Evolutionary conservation across 2,888 invertebrate species (phyloP).

Genomic region (Serrognathus titanus): DNA sequence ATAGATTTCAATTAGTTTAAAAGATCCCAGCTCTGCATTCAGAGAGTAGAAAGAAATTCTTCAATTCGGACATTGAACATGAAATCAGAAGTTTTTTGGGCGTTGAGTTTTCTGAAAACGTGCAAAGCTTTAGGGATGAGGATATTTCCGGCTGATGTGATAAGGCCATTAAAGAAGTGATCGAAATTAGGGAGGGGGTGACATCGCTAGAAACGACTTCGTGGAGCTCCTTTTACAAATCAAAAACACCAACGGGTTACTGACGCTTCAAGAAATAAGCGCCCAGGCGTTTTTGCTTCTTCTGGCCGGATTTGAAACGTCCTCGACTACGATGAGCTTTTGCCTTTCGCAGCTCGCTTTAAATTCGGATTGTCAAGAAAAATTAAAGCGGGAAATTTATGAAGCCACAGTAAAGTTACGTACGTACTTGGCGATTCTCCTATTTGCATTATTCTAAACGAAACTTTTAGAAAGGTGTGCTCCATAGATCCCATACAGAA

Average conservation of each 20-base stretch:
- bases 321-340: constrained; percentile 43
- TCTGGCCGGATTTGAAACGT: constrained; percentile 49
- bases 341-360: constrained; percentile 43
- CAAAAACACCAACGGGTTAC: constrained; percentile 3
- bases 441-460: too few relatives aligned
- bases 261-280: constrained; percentile 23
- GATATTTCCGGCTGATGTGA: constrained; percentile 25
- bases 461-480: too few relatives aligned
- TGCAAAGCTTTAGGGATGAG: constrained; percentile 19
- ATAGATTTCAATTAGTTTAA: constrained; percentile 12
- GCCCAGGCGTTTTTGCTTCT: constrained; percentile 47
- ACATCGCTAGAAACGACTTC: constrained; percentile 37
- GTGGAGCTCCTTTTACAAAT: constrained; percentile 39
- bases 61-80: not conserved
- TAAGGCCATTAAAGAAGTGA: constrained; percentile 31
- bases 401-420: constrained; percentile 32
- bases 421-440: too few relatives aligned
- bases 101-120: constrained; percentile 22
- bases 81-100: constrained; percentile 13
- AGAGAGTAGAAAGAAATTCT: constrained; percentile 4
- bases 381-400: constrained; percentile 43
- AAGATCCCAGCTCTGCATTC: constrained; percentile 11
- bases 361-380: constrained; percentile 46
- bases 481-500: too few relatives aligned
- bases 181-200: constrained; percentile 26